phyloP scores from a whole-genome alignment of 2,888 invertebrate genomes.

The Himalopsyche kuldschensis region DNA sequence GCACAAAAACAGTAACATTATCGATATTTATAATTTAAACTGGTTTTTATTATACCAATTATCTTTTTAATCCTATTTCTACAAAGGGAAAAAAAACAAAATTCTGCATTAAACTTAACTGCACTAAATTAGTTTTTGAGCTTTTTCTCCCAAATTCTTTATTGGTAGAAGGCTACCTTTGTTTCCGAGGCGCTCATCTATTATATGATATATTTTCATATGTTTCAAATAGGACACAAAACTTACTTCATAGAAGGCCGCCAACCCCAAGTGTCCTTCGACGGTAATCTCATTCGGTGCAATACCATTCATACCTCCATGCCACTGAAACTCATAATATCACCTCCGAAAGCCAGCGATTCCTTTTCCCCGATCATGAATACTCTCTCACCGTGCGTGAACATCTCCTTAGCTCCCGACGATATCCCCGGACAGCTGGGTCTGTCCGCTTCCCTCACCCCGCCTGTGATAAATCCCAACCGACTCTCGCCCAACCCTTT shows the following conservation, averaged over 20 bases:
- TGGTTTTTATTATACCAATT: too few species aligned
- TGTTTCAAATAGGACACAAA: conserved; percentile 66
- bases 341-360: conserved; percentile 55
- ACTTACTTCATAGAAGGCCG: conserved; percentile 85
- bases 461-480: conserved; percentile 53
- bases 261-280: conserved; percentile 59
- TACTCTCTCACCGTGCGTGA: conserved; percentile 30
- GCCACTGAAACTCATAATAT: conserved; percentile 62
- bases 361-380: conserved; percentile 39
- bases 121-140: too few species aligned
- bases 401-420: conserved; percentile 50
- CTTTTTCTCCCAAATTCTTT: too few species aligned
- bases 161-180: too few species aligned
- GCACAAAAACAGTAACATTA: too few species aligned
- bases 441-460: conserved; percentile 43
- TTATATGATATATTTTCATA: conserved; percentile 14
- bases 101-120: too few species aligned
- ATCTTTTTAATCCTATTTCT: too few species aligned
- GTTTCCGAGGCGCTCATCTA: too few species aligned
- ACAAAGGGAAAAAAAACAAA: too few species aligned
- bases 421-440: conserved; percentile 48
- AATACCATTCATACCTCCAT: conserved; percentile 51
- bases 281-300: conserved; percentile 52
- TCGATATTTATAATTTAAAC: too few species aligned
- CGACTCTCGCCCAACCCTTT: conserved; percentile 63